Evolutionary conservation across 2,888 invertebrate species (phyloP).

Genomic region (Eledone cirrhosa): DNA sequence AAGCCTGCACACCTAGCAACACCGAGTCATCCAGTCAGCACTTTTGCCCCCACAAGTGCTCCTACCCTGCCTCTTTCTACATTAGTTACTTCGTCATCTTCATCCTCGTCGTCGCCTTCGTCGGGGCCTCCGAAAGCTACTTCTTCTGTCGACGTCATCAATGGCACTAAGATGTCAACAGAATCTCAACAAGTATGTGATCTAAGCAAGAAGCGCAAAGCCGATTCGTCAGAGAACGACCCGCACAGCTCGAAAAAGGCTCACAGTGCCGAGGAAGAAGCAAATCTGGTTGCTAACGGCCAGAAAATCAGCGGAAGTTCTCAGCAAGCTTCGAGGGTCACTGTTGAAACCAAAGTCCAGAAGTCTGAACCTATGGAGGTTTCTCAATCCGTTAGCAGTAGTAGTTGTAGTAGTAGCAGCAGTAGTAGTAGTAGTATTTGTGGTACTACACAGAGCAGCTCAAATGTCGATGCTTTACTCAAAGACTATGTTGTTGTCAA

Average conservation of each 20-base stretch:
- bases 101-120: not conserved
- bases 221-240: not conserved
- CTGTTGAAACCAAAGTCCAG: not conserved
- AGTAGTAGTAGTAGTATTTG: too few relatives aligned
- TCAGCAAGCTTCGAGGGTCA: not conserved
- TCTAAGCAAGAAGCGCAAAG: slow-evolving; percentile 11
- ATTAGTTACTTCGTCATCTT: too few relatives aligned
- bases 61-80: too few relatives aligned
- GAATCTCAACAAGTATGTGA: not conserved
- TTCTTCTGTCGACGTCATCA: not conserved
- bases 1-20: too few relatives aligned
- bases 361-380: slow-evolving; percentile 7
- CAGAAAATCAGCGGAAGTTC: not conserved
- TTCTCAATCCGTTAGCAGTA: not conserved
- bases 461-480: slow-evolving; percentile 19
- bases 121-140: not conserved
- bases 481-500: slow-evolving; percentile 56
- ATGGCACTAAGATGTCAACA: slow-evolving; percentile 9
- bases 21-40: too few relatives aligned
- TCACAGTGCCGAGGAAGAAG: not conserved
- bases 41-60: too few relatives aligned
- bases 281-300: slow-evolving; percentile 15
- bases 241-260: not conserved
- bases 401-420: too few relatives aligned
- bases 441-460: not conserved